Evolutionary conservation across 1,140 invertebrate genomes (phyloP), one percentile per base, ranked within the genome.

Genomic region (Latrodectus geometricus): DNA sequence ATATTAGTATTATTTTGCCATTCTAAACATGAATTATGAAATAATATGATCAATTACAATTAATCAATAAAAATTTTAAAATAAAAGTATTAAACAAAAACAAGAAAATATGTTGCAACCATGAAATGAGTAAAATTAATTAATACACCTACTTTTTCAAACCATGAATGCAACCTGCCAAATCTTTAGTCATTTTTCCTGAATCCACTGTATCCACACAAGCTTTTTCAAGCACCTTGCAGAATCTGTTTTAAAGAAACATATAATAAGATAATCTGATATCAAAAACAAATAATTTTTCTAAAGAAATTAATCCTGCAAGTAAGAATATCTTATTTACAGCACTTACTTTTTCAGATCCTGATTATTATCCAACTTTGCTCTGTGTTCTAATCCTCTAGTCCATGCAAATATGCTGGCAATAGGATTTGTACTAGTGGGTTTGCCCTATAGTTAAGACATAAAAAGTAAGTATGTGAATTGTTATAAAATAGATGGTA

Each of bases 401-500:
- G 96, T 96, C 96, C 96, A 98, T 2, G 96, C 96, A 93, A 96
- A 98, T 88, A 98, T 97, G 9, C 96, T 97, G 8, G 96, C 96
- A 88, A 97, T 96, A 23, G 96, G 95, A 92, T 97, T 97, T 56
- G 96, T 97, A 72, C 95, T 97, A 3, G 96, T 97, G 88, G 94
- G 94, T 90, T 95, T 93, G 48, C 96, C 96, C 91, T 93, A 90
- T 35, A 35, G 35, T 35, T 35, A 35, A 35, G 5, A 35, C 35
- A 35, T 35, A 35, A 35, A 35, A 35, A 1, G 35, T 35, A 35
- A 35, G 5, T 35, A 5, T 35, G 35, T 35, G 35, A 35, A 35
- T 5, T 35, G 35, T 35, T 35, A 35, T 1, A 35, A 35, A 3
- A 35, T 35, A 35, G 35, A 35, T 35, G 35, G 35, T 35, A 35